A percentile compares a stretch with the other conserved stretches of the same genome.
These are phyloP conservation scores for Sturnira hondurensis DNA, from an alignment of 2,113 vertebrate species.

Conservation along the genomic window DNA sequence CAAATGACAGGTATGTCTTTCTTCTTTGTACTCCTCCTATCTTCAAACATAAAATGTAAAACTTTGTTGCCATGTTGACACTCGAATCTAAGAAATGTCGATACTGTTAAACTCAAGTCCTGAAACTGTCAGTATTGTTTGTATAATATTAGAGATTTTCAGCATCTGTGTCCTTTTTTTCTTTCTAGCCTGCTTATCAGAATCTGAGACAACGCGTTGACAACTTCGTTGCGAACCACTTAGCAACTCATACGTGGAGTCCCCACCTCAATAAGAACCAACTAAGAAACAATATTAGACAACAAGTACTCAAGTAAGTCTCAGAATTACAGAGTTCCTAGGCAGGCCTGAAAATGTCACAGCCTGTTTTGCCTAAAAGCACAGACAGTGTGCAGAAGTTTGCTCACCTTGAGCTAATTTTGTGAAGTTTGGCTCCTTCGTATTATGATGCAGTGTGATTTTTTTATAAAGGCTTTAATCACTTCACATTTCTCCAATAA, in stretches of 20 bases:
- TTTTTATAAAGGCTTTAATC: not conserved
- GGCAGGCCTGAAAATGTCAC: not conserved
- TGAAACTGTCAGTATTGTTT: not conserved
- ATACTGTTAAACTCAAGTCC: not conserved
- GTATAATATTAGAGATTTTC: not conserved
- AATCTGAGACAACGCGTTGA: constrained; percentile 97
- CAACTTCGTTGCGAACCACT: constrained; percentile 98
- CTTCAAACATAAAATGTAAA: not conserved
- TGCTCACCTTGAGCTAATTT: not conserved
- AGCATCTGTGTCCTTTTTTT: not conserved
- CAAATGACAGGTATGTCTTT: not conserved
- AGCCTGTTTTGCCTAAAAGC: not conserved
- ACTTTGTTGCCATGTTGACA: not conserved
- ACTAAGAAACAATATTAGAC: constrained; percentile 96
- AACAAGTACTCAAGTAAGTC: constrained; percentile 97
- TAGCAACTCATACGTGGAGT: constrained; percentile 98
- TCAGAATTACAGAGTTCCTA: fast-evolving
- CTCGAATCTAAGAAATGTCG: not conserved
- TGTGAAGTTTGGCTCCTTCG: not conserved
- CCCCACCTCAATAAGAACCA: constrained; percentile 99
- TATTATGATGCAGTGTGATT: not conserved
- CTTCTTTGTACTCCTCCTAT: not conserved
- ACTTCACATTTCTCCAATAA: not conserved
- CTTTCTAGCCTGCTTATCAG: constrained; percentile 93
- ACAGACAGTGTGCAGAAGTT: not conserved